Percentiles rank a stretch among this genome's conserved stretches.
These are phyloP conservation scores for Triplophysa dalaica DNA, from an alignment of 2,113 vertebrate species.

Conservation along the genomic window DNA sequence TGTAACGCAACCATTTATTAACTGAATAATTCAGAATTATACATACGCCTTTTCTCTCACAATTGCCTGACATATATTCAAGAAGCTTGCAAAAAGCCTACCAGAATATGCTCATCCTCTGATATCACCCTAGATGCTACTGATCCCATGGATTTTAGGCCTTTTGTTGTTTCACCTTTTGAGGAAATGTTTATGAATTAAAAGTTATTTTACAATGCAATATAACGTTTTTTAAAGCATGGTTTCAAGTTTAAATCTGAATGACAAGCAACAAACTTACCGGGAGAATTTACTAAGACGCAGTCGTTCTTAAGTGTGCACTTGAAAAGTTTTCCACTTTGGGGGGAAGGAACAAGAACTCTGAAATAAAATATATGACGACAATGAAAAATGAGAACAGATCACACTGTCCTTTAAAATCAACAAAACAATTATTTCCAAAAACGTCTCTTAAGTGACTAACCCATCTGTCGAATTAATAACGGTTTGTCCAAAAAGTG, in stretches of 20 bases:
- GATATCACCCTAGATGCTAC: slow-evolving; percentile 35
- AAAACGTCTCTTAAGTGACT: not conserved
- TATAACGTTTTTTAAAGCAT: not conserved
- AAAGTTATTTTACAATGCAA: not conserved
- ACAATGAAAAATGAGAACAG: not conserved
- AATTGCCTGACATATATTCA: not conserved
- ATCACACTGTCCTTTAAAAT: too few relatives aligned
- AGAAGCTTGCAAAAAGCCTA: not conserved
- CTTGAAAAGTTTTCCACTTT: slow-evolving; percentile 32
- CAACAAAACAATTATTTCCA: not conserved
- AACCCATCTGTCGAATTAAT: slow-evolving; percentile 56
- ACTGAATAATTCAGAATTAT: too few relatives aligned
- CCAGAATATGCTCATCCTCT: slow-evolving; percentile 38
- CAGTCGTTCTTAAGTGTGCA: slow-evolving; percentile 39
- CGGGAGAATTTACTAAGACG: not conserved
- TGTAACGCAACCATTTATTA: not conserved
- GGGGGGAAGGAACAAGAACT: slow-evolving; percentile 54
- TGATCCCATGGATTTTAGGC: slow-evolving; percentile 50
- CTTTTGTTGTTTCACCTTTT: slow-evolving; percentile 13
- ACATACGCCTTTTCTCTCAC: not conserved
- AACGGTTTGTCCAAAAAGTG: slow-evolving; percentile 58
- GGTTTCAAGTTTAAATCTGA: not conserved
- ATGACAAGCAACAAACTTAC: slow-evolving; percentile 16
- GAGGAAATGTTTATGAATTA: not conserved
- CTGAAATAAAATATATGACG: slow-evolving; percentile 33